Conservation (phyloP, 2,888 invertebrate species). For the Himalopsyche japonica region DNA sequence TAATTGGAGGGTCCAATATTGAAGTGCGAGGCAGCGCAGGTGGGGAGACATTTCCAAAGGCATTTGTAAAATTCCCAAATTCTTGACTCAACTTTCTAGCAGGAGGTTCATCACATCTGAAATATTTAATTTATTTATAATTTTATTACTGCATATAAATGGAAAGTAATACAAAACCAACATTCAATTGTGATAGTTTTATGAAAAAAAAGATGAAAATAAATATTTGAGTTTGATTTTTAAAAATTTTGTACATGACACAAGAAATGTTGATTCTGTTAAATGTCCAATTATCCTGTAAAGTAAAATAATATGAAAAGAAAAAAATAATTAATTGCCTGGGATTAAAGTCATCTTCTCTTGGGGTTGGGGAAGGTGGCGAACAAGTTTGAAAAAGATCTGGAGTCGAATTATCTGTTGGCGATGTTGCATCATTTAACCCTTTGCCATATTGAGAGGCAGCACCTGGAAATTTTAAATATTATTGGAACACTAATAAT, state of each 20-base stretch:
- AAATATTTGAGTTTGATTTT: too few species aligned
- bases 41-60: constrained; percentile 58
- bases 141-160: too few species aligned
- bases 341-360: constrained; percentile 68
- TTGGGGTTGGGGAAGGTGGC: constrained; percentile 45
- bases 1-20: constrained; percentile 15
- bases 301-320: too few species aligned
- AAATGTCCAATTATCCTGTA: too few species aligned
- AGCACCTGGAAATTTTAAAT: constrained; percentile 53
- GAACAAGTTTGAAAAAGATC: constrained; percentile 62
- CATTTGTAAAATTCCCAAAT: constrained; percentile 79
- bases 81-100: constrained; percentile 51
- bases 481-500: background rate
- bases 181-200: too few species aligned
- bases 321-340: constrained; percentile 47
- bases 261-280: too few species aligned
- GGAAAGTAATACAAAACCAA: too few species aligned
- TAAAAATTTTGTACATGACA: too few species aligned
- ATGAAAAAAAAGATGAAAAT: too few species aligned
- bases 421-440: background rate
- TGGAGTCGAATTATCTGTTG: background rate
- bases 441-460: constrained; percentile 70
- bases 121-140: constrained; percentile 1
- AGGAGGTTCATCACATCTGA: constrained; percentile 50
- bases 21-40: background rate